Evolutionary conservation across 2,888 invertebrate genomes (phyloP), one percentile per base, ranked within the genome.

Genomic region (Rhopalosiphum nymphaeae): DNA sequence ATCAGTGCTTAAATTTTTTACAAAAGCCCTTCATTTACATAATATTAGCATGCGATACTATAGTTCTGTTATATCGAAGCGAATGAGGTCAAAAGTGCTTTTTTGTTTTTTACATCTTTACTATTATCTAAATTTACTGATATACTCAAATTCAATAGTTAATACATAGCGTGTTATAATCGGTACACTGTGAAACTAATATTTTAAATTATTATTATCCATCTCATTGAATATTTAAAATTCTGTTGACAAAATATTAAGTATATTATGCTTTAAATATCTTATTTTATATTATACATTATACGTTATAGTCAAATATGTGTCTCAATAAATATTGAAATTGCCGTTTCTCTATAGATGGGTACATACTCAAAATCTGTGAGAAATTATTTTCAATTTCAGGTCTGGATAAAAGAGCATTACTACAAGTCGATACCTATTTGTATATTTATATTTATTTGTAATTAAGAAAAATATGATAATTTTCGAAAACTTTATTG

Each of bases 41-140:
- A 89, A 93, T 93, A 89, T 93, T 44, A 78, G 78, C 92, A 89
- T 93, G 92, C n/a, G 5, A 92, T 88, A 67, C n/a, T 42, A 36
- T 86, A 10, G 16, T 36, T 78, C 21, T 78, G 78, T 78, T 57
- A 46, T 57, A n/a, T 25, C 36, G 16, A n/a, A 10, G 57, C 5
- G 21, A 78, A 92, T 56, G 78, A 4, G 92, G 92, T 93, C 92
- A 89, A 53, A 67, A 44, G 56, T 7, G 25, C 78, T 78, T 26
- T 49, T 61, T 86, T 25, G 29, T 86, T 67, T 57, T 56, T 86
- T 29, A 87, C 36, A 61, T 92, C 26, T 61, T 61, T 21, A 21
- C 21, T 78, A 78, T 16, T 36, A 13, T 36, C 9, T 0, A 36
- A 61, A 36, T 87, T 92, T 36, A 87, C 61, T 25, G 36, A 36